These are phyloP conservation scores for Setophaga petechia DNA, from an alignment of 2,113 vertebrate species.

Conservation along the genomic window DNA sequence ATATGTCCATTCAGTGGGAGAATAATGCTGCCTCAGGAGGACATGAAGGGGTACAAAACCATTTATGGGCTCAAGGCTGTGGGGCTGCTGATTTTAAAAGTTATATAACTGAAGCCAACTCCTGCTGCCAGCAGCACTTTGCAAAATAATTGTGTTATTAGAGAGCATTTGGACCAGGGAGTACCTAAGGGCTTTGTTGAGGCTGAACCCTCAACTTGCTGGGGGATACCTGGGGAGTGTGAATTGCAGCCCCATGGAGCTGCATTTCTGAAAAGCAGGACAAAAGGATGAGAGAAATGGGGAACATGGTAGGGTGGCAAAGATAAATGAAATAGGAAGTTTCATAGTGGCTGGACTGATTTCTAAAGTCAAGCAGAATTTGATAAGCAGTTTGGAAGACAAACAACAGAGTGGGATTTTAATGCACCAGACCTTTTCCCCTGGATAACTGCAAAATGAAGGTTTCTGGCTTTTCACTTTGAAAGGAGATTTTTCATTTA, in stretches of 20 bases:
- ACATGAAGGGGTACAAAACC: not conserved
- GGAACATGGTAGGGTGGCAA: not conserved
- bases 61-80: not conserved
- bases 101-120: not conserved
- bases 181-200: not conserved
- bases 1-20: not conserved
- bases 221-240: not conserved
- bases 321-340: not conserved
- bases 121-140: not conserved
- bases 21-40: not conserved
- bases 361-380: not conserved
- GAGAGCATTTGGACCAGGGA: not conserved
- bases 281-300: not conserved
- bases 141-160: not conserved
- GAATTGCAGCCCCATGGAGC: fast-evolving
- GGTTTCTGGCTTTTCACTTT: not conserved
- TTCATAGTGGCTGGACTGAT: not conserved
- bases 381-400: not conserved
- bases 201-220: not conserved
- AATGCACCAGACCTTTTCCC: not conserved
- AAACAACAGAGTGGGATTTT: not conserved
- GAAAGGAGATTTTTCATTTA: slow-evolving; percentile 19
- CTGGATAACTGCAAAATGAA: not conserved
- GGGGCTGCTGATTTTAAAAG: not conserved
- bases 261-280: not conserved